These are phyloP conservation scores for Otolemur crassicaudatus DNA, from an alignment of 2,797 vertebrate genomes.

Conservation along the genomic window DNA sequence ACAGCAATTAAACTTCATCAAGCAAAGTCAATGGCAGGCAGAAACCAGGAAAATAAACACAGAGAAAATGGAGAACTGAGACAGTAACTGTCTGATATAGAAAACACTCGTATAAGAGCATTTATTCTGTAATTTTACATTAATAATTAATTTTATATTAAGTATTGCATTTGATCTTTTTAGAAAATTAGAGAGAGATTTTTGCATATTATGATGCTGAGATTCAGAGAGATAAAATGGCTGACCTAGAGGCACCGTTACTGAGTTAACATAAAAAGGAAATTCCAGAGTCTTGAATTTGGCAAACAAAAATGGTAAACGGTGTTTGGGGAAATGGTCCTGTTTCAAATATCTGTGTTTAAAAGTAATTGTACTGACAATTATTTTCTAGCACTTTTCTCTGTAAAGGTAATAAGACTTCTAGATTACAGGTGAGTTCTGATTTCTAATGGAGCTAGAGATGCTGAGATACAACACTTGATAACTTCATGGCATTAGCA, in stretches of 20 bases:
- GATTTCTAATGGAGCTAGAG: background rate
- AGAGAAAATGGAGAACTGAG: slow-evolving; percentile 58
- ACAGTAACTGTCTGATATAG: background rate
- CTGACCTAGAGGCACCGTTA: background rate
- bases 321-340: slow-evolving; percentile 3
- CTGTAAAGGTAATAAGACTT: slow-evolving; percentile 12
- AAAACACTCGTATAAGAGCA: background rate
- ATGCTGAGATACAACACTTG: background rate
- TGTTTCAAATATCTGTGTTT: slow-evolving; percentile 52
- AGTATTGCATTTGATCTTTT: background rate
- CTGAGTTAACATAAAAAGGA: slow-evolving; percentile 53
- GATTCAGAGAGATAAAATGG: slow-evolving; percentile 25
- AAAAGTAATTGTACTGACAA: background rate
- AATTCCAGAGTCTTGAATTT: background rate
- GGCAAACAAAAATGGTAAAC: background rate
- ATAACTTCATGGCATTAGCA: background rate
- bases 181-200: background rate
- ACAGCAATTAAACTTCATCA: slow-evolving; percentile 74
- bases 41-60: slow-evolving; percentile 53
- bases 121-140: slow-evolving; percentile 33
- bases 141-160: slow-evolving; percentile 27
- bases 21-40: slow-evolving; percentile 58
- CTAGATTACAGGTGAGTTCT: background rate
- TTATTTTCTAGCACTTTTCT: slow-evolving; percentile 29
- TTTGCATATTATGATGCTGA: background rate